Percentiles rank a stretch among this genome's conserved stretches.
phyloP scores from a whole-genome alignment of 2,113 vertebrate genomes.

The Gallinago jamesoni region DNA sequence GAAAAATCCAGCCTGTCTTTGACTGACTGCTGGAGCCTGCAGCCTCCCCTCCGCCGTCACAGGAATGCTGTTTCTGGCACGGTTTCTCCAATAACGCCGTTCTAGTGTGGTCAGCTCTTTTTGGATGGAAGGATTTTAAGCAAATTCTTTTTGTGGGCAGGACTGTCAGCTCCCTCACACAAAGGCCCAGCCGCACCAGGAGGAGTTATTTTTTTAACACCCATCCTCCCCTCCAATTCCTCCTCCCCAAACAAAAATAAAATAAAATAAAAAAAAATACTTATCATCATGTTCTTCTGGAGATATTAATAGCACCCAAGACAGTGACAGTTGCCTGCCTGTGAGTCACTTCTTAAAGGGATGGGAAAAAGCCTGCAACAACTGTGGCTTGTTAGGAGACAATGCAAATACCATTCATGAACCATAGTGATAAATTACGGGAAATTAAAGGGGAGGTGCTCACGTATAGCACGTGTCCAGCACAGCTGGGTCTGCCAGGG shows the following conservation, averaged over 20 bases:
- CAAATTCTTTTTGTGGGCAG: neutral
- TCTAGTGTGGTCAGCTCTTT: slow-evolving; percentile 57
- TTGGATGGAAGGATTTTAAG: slow-evolving; percentile 39
- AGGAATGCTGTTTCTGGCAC: slow-evolving; percentile 55
- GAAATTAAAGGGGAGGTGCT: neutral
- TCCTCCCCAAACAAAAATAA: neutral
- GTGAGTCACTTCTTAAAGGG: neutral
- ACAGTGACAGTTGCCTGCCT: neutral
- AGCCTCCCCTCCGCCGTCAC: neutral
- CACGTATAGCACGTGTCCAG: accelerated
- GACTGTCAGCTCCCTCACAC: neutral
- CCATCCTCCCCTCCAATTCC: neutral
- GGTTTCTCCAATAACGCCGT: neutral
- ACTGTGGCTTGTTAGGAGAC: neutral
- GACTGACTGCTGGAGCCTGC: neutral
- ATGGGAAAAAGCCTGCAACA: neutral
- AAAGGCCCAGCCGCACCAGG: neutral
- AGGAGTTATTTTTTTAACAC: slow-evolving; percentile 20
- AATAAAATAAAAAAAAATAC: slow-evolving; percentile 20
- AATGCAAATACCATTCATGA: neutral
- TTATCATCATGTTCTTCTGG: neutral
- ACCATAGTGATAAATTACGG: accelerated
- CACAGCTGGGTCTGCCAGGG: neutral
- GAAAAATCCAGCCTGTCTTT: neutral
- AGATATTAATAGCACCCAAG: slow-evolving; percentile 51